Percentiles rank a stretch among this genome's conserved stretches.
These are phyloP conservation scores for Sarcophaga variegata DNA, from an alignment of 2,888 invertebrate species.

Conservation along the genomic window DNA sequence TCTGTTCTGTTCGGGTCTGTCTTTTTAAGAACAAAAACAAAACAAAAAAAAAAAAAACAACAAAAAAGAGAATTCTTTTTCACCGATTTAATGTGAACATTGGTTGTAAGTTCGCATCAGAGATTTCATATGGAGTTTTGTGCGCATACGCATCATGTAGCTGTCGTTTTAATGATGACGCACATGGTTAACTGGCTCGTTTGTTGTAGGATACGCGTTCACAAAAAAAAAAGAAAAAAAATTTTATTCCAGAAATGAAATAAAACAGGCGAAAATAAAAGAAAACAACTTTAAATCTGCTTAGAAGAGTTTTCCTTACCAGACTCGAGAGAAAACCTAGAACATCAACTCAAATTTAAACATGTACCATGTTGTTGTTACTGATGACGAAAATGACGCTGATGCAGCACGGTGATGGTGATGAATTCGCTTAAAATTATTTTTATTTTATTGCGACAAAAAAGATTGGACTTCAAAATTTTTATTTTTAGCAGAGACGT, in stretches of 20 bases:
- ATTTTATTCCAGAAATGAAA: neutral
- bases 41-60: neutral
- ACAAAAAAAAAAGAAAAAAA: slow-evolving; percentile 8
- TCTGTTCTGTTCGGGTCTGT: neutral
- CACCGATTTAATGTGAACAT: slow-evolving; percentile 65
- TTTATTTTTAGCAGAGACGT: slow-evolving; percentile 28
- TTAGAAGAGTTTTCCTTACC: slow-evolving; percentile 15
- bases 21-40: neutral
- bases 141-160: slow-evolving; percentile 70
- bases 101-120: slow-evolving; percentile 56
- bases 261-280: neutral
- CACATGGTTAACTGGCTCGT: slow-evolving; percentile 63
- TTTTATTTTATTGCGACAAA: slow-evolving; percentile 54
- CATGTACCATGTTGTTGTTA: slow-evolving; percentile 57
- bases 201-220: slow-evolving; percentile 44
- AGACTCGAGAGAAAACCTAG: slow-evolving; percentile 66
- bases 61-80: neutral
- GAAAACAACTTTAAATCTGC: neutral
- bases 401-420: slow-evolving; percentile 59
- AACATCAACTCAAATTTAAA: slow-evolving; percentile 64
- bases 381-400: slow-evolving; percentile 55
- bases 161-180: slow-evolving; percentile 70
- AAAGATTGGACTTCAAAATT: slow-evolving; percentile 42
- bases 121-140: slow-evolving; percentile 66
- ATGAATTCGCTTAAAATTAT: slow-evolving; percentile 66